These are phyloP conservation scores for Rhadinocentrus ornatus DNA, from an alignment of 2,797 vertebrate species.

Conservation along the genomic window DNA sequence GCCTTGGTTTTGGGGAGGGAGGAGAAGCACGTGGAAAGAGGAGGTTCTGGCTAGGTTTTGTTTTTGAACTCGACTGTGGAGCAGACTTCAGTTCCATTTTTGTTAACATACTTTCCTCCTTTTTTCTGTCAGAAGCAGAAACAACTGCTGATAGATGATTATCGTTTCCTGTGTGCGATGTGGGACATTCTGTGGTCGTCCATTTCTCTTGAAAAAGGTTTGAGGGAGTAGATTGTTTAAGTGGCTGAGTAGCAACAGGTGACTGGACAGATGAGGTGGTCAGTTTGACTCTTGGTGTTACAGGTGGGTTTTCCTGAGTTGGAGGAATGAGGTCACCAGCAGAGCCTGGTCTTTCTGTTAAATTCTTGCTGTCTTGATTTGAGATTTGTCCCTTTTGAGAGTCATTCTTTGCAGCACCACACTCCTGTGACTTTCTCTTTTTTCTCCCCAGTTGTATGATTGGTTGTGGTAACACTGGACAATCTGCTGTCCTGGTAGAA, in stretches of 20 bases:
- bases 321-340: constrained; percentile 84
- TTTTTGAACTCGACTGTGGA: constrained; percentile 8
- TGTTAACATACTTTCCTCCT: constrained; percentile 9
- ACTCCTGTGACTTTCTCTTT: constrained; percentile 2
- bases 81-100: constrained; percentile 19
- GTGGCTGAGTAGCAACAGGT: constrained; percentile 49
- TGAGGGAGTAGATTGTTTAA: constrained; percentile 52
- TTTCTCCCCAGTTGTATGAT: constrained; percentile 7
- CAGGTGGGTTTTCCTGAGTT: constrained; percentile 78
- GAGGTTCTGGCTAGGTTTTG: constrained; percentile 7
- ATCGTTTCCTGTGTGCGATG: constrained; percentile 5
- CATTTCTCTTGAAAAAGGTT: constrained; percentile 15
- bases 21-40: background rate
- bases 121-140: background rate
- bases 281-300: constrained; percentile 79
- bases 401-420: constrained; percentile 1
- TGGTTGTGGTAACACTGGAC: constrained; percentile 12
- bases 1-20: constrained; percentile 1
- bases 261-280: constrained; percentile 74
- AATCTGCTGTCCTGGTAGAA: constrained; percentile 21
- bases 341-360: constrained; percentile 63
- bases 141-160: background rate
- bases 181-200: constrained; percentile 13
- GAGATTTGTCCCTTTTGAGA: background rate
- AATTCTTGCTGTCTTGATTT: constrained; percentile 1